Evolutionary conservation across 2,113 vertebrate genomes (phyloP).

Genomic region (Carlito syrichta): DNA sequence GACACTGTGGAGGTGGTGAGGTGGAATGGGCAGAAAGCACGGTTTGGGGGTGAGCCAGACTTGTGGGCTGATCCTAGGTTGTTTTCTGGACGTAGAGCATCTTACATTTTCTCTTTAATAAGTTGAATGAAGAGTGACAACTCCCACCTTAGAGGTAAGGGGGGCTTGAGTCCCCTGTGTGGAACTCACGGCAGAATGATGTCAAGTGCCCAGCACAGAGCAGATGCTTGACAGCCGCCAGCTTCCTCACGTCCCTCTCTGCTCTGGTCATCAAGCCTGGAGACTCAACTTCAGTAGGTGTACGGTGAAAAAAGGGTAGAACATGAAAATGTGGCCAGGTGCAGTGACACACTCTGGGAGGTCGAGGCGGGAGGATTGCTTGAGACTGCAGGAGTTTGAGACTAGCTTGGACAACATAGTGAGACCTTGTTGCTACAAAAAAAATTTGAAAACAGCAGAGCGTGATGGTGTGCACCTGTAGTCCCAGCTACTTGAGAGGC

Average conservation of each 20-base stretch:
- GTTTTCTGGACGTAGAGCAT: neutral
- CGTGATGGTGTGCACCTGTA: neutral
- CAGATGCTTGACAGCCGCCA: too few relatives aligned
- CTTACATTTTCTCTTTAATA: neutral
- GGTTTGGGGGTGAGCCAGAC: neutral
- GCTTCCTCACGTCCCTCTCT: neutral
- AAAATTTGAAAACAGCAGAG: neutral
- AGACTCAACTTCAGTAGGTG: neutral
- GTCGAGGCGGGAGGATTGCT: neutral
- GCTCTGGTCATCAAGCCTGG: neutral
- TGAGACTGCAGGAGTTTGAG: neutral
- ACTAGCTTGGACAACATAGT: neutral
- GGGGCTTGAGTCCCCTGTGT: neutral
- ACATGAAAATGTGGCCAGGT: slow-evolving; percentile 2
- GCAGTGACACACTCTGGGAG: neutral
- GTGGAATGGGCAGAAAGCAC: neutral
- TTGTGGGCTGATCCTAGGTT: neutral
- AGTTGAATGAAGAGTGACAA: neutral
- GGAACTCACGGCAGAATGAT: neutral
- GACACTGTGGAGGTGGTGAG: neutral
- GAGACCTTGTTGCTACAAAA: neutral
- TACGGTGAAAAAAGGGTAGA: neutral
- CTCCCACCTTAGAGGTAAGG: rapidly evolving
- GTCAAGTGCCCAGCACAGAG: neutral
- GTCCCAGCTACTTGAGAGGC: neutral